Conservation (phyloP, 2,797 vertebrate species). For the Malurus leucopterus region DNA sequence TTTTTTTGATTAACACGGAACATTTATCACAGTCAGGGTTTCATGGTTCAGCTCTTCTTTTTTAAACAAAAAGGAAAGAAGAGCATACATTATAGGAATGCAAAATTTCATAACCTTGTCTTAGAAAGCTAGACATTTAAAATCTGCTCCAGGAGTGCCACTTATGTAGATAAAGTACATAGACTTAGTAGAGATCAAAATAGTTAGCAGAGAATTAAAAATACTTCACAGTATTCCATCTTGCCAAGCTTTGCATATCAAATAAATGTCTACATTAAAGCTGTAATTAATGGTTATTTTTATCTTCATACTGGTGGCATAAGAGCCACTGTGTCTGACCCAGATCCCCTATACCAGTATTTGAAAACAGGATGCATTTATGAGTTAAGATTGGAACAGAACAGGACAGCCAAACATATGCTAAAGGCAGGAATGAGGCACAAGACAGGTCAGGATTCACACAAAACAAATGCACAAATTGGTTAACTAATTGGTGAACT, state of each 20-base stretch:
- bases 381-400: background rate
- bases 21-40: background rate
- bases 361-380: background rate
- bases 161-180: background rate
- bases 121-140: background rate
- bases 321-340: background rate
- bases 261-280: background rate
- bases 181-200: slow-evolving; percentile 5
- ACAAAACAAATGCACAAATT: background rate
- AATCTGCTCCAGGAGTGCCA: background rate
- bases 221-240: background rate
- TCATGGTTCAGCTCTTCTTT: background rate
- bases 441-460: background rate
- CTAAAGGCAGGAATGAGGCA: background rate
- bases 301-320: background rate
- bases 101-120: background rate
- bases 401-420: background rate
- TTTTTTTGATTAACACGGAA: background rate
- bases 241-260: background rate
- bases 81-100: background rate
- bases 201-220: slow-evolving; percentile 12
- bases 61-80: background rate
- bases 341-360: background rate
- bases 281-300: background rate
- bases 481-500: background rate